phyloP scores from a whole-genome alignment of 2,888 invertebrate genomes.

The Pilophorus perplexus region DNA sequence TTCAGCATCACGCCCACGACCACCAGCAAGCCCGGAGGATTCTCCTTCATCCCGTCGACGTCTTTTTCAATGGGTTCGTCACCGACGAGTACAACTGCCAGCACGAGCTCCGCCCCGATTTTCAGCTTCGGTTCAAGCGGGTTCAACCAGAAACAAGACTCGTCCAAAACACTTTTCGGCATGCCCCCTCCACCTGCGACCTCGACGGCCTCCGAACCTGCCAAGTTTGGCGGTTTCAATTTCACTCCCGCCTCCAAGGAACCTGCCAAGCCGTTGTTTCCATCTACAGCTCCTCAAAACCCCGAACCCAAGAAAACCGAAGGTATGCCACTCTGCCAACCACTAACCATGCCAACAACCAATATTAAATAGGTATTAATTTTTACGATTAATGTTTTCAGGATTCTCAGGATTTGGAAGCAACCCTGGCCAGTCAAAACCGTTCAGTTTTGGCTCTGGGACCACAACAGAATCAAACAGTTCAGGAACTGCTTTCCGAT shows the following conservation, averaged over 20 bases:
- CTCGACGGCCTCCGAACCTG: background rate
- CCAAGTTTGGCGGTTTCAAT: conserved; percentile 13
- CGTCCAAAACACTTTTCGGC: conserved; percentile 1
- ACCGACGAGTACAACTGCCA: background rate
- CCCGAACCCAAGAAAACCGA: background rate
- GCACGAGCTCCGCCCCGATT: background rate
- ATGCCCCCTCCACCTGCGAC: conserved; percentile 17
- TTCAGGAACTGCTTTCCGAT: background rate
- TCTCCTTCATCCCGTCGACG: conserved; percentile 7
- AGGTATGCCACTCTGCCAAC: too few species aligned
- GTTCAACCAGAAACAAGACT: background rate
- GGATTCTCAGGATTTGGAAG: too few species aligned
- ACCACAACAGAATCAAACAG: background rate
- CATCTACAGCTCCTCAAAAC: conserved; percentile 2
- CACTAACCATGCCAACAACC: too few species aligned
- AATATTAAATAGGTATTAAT: too few species aligned
- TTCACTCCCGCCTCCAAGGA: background rate
- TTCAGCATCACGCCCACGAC: too few species aligned
- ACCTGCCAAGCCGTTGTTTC: background rate
- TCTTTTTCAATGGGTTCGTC: background rate
- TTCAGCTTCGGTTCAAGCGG: background rate
- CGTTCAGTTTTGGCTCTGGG: background rate
- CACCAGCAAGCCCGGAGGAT: conserved; percentile 32
- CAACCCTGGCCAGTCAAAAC: background rate
- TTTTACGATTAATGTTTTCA: too few species aligned